Percentiles rank a stretch among this genome's conserved stretches.
Conservation (phyloP, 2,113 vertebrate genomes). For the Nicator chloris region DNA sequence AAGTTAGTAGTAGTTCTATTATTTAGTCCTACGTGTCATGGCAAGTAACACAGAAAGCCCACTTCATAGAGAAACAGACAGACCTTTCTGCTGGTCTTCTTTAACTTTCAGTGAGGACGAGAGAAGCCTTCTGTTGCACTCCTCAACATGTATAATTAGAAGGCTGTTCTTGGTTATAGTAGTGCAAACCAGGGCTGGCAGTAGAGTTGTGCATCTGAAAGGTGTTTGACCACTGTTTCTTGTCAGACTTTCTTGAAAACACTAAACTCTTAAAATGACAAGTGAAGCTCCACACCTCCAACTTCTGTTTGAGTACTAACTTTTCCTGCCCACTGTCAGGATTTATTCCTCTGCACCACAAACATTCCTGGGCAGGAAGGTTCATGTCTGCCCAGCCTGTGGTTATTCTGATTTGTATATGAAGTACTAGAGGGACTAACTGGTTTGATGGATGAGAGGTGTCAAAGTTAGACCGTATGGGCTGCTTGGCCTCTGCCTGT, state of each 20-base stretch:
- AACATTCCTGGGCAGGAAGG: slow-evolving; percentile 20
- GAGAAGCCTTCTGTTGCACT: not conserved
- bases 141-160: not conserved
- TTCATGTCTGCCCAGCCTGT: slow-evolving; percentile 4
- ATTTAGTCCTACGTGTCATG: not conserved
- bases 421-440: not conserved
- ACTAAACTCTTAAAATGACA: not conserved
- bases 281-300: not conserved
- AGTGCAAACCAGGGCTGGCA: not conserved
- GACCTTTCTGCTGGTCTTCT: not conserved
- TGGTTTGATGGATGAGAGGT: slow-evolving; percentile 21
- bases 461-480: not conserved
- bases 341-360: not conserved
- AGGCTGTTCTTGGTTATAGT: not conserved
- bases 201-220: not conserved
- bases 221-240: not conserved
- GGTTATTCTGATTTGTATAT: slow-evolving; percentile 25
- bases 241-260: not conserved
- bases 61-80: not conserved
- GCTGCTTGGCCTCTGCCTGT: not conserved
- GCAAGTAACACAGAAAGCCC: not conserved
- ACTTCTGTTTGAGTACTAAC: not conserved
- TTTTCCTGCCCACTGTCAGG: not conserved
- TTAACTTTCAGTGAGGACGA: not conserved
- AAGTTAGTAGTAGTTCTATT: not conserved